Base-by-base conservation (phyloP, 2,797 vertebrate species). In the Sebastes flavidus region DNA sequence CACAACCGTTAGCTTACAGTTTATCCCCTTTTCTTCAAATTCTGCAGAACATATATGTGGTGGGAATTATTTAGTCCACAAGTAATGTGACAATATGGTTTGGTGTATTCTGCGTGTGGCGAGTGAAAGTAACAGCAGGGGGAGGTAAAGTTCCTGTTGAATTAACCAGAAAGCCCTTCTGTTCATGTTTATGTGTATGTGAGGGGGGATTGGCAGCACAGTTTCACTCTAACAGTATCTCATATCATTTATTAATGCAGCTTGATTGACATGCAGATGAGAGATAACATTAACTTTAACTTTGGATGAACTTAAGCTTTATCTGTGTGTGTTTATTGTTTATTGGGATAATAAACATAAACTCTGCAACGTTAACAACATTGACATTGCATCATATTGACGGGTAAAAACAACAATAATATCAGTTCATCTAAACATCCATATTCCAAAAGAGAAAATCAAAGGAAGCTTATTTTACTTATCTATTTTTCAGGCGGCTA, bases 121-220 rank as follows among this genome's bases (percentile, higher is more conserved):
- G 10, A 71, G 49, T 24, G 49, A 72, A 49, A 42, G 67, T 70
- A 63, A 84, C 92, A 89, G 77, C 88, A 93, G 90, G 82, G 89
- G 89, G 92, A 83, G 84, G 56, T 87, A 89, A 81, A 85, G 49
- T 12, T 72, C 81, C 36, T 34, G 32, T 12, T 77, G 22, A 38
- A 36, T 20, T 34, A 66, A 42, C 32, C 4, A 22, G n/a, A 54
- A 1, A 27, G 25, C 27, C 14, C 13, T 62, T 22, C 6, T 63
- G 61, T 24, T 36, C 32, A 36, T 20, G 42, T 49, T 49, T 63
- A 22, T 38, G 12, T 58, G n/a, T 7, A 12, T 25, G 52, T 20
- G 54, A 12, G 62, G 1, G 60, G 25, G 49, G 14, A 1, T 46
- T 46, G 5, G 11, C 18, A 4, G 11, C 20, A 62, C 24, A 61